phyloP scores from a whole-genome alignment of 2,888 invertebrate genomes.

The Eupithecia pulchellata region DNA sequence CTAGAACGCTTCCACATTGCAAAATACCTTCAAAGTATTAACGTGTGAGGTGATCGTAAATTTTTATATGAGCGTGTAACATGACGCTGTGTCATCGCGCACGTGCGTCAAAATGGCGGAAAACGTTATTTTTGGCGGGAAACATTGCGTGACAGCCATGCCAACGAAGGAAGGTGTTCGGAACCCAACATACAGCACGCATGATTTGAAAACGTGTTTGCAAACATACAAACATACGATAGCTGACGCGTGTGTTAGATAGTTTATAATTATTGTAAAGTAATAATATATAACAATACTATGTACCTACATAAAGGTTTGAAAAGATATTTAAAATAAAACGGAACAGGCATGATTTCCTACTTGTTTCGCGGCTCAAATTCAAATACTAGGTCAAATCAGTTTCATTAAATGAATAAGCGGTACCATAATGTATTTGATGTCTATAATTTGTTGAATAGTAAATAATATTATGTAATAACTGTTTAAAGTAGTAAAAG shows the following conservation, averaged over 20 bases:
- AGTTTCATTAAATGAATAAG: no score
- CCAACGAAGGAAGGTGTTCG: constrained; percentile 55
- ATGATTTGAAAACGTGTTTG: constrained; percentile 66
- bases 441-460: no score
- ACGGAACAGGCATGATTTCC: no score
- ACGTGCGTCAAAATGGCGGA: constrained; percentile 55
- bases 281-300: no score
- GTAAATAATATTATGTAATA: no score
- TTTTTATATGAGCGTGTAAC: constrained; percentile 71
- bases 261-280: no score
- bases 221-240: constrained; percentile 51
- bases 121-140: constrained; percentile 62
- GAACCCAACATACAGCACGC: constrained; percentile 58
- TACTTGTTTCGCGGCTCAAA: no score
- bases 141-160: constrained; percentile 70
- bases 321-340: no score
- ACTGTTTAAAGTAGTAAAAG: no score
- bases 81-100: constrained; percentile 64
- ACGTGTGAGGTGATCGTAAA: constrained; percentile 70
- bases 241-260: constrained; percentile 48
- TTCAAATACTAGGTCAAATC: no score
- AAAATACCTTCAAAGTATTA: constrained; percentile 49
- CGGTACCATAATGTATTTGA: no score
- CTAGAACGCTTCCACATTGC: constrained; percentile 42
- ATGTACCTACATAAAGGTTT: no score